A percentile compares a stretch with the other conserved stretches of the same genome.
Evolutionary conservation across 1,140 invertebrate genomes (phyloP).

Genomic region (Pseudomyrmex flavicornis): DNA sequence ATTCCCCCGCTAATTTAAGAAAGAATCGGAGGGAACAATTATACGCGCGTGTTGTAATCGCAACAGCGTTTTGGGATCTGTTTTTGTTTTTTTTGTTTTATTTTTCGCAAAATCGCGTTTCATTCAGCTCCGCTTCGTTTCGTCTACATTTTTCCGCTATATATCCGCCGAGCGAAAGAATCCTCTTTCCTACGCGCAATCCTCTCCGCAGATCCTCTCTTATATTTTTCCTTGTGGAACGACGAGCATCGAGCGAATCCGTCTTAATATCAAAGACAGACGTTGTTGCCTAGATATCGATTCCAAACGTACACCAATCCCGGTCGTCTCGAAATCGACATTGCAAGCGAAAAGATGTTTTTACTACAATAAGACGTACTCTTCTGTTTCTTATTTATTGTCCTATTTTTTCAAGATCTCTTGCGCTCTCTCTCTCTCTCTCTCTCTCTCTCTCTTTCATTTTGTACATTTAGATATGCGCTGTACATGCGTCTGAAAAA

Average conservation of each 20-base stretch:
- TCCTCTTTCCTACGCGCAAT: conserved; percentile 12
- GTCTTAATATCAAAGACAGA: conserved; percentile 45
- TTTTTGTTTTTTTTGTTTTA: background rate
- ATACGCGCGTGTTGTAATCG: background rate
- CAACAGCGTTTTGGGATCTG: background rate
- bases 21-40: conserved; percentile 44
- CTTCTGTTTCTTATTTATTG: background rate
- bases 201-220: background rate
- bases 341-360: conserved; percentile 4
- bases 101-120: background rate
- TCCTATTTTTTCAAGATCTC: background rate
- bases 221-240: conserved; percentile 8
- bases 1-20: conserved; percentile 28
- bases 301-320: conserved; percentile 19
- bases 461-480: background rate
- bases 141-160: background rate
- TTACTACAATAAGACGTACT: background rate
- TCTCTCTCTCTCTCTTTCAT: background rate
- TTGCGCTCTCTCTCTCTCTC: background rate
- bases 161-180: conserved; percentile 27
- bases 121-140: conserved; percentile 1
- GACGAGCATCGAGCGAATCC: conserved; percentile 26
- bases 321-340: conserved; percentile 22
- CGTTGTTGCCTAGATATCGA: conserved; percentile 25
- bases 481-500: too few species aligned